Evolutionary conservation across 2,797 vertebrate species (phyloP), one percentile per base, ranked within the genome.

Genomic region (Cuculus canorus): DNA sequence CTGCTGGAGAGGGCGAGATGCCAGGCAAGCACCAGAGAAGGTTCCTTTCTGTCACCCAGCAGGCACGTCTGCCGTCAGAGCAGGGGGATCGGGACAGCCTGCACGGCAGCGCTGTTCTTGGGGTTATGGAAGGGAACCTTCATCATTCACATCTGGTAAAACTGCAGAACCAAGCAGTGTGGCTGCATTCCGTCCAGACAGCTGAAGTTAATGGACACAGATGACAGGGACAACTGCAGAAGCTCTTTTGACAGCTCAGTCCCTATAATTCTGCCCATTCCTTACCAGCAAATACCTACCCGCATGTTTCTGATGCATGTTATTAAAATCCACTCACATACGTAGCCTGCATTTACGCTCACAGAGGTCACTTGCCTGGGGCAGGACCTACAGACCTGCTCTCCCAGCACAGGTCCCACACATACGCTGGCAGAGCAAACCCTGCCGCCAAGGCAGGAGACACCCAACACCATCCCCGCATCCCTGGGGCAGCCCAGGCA

Each of bases 271-370:
- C 8, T 6, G 3, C 8, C 21, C 2, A 0, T 23, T 68, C 6
- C 72, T 72, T 27, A 5, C 7, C 81, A 47, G 53, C 14, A 37
- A 50, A 48, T 5, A 2, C 52, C 14, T 27, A 18, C 65, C 22
- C 9, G 1, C 5, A 2, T 3, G 11, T 14, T n/a, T 1, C 0
- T 28, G 22, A 54, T 35, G 53, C 35, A 8, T n/a, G 4, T 8
- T 30, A n/a, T 10, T 35, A 16, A 43, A 43, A 37, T 8, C 64
- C 5, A 7, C 24, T 30, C n/a, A 5, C 0, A 0, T 9, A 5
- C 1, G 0, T 11, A 21, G 30, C 32, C 47, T 10, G 30, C 3
- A 2, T 30, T 41, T 7, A 5, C 1, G 2, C 39, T 2, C 8
- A 24, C 61, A 75, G 11, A 43, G 5, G 27, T 5, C 1, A 0